Percentiles rank a stretch among this genome's conserved stretches.
Evolutionary conservation across 1,140 invertebrate species (phyloP).

Genomic region (Drosophila nigromelanica): DNA sequence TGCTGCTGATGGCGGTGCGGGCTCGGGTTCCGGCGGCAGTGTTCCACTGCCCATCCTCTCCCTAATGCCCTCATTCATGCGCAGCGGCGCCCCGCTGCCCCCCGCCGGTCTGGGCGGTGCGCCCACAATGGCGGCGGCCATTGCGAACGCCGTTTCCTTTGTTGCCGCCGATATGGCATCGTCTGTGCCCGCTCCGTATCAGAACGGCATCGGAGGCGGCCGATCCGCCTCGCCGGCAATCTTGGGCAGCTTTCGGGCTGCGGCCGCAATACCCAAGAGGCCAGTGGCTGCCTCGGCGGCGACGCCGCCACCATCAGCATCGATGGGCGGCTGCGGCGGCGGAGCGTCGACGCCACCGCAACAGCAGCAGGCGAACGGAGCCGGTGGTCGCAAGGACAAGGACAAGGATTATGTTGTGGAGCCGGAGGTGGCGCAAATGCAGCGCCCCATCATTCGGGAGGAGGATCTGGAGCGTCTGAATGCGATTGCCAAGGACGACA

Average conservation of each 20-base stretch:
- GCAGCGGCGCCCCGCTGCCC: slow-evolving; percentile 85
- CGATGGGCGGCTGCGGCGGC: slow-evolving; percentile 29
- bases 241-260: slow-evolving; percentile 71
- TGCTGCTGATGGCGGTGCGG: slow-evolving; percentile 46
- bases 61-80: slow-evolving; percentile 83
- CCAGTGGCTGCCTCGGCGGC: slow-evolving; percentile 23
- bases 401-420: slow-evolving; percentile 80
- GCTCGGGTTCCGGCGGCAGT: slow-evolving; percentile 49
- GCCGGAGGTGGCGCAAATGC: slow-evolving; percentile 84
- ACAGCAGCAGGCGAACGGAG: slow-evolving; percentile 56
- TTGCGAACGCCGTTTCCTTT: slow-evolving; percentile 25
- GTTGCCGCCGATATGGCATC: slow-evolving; percentile 8
- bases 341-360: slow-evolving; percentile 53
- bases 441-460: slow-evolving; percentile 94
- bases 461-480: slow-evolving; percentile 96
- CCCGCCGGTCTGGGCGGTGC: slow-evolving; percentile 85
- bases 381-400: slow-evolving; percentile 56
- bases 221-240: slow-evolving; percentile 75
- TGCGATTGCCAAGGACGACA: slow-evolving; percentile 94
- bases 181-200: slow-evolving; percentile 55
- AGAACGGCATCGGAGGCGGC: slow-evolving; percentile 82
- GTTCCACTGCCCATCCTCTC: slow-evolving; percentile 84
- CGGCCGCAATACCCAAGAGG: slow-evolving; percentile 73
- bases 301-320: slow-evolving; percentile 45
- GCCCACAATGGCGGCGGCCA: slow-evolving; percentile 45